Conservation (phyloP, 2,888 invertebrate genomes). For the Punctoribates punctum region DNA sequence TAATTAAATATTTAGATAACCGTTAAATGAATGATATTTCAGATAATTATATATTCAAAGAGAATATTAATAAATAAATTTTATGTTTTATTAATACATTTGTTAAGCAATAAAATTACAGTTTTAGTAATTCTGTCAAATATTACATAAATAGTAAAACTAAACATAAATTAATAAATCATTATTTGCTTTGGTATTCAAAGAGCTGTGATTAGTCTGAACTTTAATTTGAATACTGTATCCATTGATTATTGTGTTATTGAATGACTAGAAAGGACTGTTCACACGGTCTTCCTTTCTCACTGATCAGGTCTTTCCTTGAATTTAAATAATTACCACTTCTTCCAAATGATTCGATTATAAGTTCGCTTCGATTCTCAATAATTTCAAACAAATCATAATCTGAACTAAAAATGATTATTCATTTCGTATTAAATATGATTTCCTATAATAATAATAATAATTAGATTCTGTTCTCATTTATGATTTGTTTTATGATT, state of each 20-base stretch:
- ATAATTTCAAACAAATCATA: no score
- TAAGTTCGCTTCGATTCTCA: no score
- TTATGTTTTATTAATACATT: background rate
- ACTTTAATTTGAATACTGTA: background rate
- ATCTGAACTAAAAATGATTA: no score
- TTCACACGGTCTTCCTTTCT: slow-evolving; percentile 40
- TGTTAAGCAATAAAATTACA: background rate
- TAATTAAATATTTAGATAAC: no score
- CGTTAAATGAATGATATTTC: background rate
- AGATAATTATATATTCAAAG: background rate
- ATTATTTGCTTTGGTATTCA: slow-evolving; percentile 18
- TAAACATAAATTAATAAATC: slow-evolving; percentile 5
- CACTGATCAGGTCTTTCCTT: slow-evolving; percentile 23
- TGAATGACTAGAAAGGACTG: slow-evolving; percentile 46
- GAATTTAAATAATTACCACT: background rate
- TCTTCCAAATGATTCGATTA: no score
- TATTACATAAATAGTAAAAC: slow-evolving; percentile 33
- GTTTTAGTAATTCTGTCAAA: background rate
- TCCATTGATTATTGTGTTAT: slow-evolving; percentile 20
- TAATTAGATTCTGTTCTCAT: no score
- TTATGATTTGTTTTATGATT: no score
- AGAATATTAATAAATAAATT: slow-evolving; percentile 14
- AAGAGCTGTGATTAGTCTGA: background rate
- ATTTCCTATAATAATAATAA: no score
- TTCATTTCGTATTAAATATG: no score